These are phyloP conservation scores for Muntiacus muntjak DNA, from an alignment of 2,113 vertebrate genomes.

Conservation along the genomic window DNA sequence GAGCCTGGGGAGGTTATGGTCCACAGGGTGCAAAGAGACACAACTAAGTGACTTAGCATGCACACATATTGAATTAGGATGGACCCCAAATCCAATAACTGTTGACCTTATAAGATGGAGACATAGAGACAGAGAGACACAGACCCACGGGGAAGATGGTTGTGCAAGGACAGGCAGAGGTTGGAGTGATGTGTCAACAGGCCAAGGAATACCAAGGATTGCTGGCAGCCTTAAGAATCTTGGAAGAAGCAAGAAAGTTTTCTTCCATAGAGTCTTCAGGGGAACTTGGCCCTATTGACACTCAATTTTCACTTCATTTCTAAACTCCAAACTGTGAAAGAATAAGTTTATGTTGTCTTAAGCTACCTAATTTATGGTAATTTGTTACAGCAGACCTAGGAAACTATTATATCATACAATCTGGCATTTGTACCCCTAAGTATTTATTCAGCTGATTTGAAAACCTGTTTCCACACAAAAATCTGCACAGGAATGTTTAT, in stretches of 20 bases:
- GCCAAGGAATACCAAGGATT: neutral
- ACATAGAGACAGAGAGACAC: neutral
- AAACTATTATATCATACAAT: neutral
- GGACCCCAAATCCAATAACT: neutral
- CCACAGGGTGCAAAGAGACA: neutral
- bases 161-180: neutral
- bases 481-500: neutral
- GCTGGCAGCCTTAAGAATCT: neutral
- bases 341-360: neutral
- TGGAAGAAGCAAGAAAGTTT: neutral
- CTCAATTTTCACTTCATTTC: neutral
- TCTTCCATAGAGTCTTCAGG: neutral
- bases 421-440: neutral
- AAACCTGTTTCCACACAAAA: neutral
- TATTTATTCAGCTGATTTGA: neutral
- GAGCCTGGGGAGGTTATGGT: neutral
- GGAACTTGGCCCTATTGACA: neutral
- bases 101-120: neutral
- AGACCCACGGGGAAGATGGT: neutral
- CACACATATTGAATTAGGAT: neutral
- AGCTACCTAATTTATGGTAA: neutral
- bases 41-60: neutral
- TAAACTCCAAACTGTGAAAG: neutral
- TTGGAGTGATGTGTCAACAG: neutral
- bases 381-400: neutral